These are phyloP conservation scores for Erannis defoliaria DNA, from an alignment of 2,888 invertebrate genomes.

Conservation along the genomic window DNA sequence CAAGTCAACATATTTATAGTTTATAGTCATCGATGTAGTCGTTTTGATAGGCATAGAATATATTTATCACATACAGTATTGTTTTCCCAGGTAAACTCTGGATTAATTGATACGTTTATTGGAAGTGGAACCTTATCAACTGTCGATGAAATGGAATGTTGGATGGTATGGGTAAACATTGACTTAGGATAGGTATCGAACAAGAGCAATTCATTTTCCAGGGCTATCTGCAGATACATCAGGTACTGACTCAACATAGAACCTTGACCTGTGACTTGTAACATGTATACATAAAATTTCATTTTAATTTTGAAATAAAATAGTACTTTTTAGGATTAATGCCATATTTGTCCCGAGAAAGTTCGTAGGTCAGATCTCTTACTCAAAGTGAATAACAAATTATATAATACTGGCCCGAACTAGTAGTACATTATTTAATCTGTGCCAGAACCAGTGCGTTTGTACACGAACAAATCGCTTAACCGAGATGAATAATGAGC, in stretches of 20 bases:
- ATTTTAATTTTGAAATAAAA: too few species aligned
- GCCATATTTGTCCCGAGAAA: too few species aligned
- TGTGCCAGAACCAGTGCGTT: not conserved
- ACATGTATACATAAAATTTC: too few species aligned
- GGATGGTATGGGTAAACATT: slow-evolving; percentile 12
- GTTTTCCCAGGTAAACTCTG: not conserved
- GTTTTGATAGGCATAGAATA: not conserved
- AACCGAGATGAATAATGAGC: slow-evolving; percentile 2
- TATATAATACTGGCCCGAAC: not conserved
- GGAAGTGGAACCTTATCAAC: not conserved
- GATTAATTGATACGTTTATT: not conserved
- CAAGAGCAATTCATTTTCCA: not conserved
- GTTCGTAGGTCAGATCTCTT: not conserved
- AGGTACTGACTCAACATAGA: not conserved
- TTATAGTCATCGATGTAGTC: not conserved
- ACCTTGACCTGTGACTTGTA: too few species aligned
- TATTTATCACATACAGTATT: not conserved
- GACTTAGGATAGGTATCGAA: slow-evolving; percentile 15
- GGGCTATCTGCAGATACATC: not conserved
- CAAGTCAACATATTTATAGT: not conserved
- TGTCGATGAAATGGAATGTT: not conserved
- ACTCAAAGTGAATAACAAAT: not conserved
- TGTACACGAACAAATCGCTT: not conserved
- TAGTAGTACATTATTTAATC: too few species aligned
- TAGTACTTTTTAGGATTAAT: too few species aligned